phyloP scores from a whole-genome alignment of 2,888 invertebrate genomes.

The Noctua pronuba region DNA sequence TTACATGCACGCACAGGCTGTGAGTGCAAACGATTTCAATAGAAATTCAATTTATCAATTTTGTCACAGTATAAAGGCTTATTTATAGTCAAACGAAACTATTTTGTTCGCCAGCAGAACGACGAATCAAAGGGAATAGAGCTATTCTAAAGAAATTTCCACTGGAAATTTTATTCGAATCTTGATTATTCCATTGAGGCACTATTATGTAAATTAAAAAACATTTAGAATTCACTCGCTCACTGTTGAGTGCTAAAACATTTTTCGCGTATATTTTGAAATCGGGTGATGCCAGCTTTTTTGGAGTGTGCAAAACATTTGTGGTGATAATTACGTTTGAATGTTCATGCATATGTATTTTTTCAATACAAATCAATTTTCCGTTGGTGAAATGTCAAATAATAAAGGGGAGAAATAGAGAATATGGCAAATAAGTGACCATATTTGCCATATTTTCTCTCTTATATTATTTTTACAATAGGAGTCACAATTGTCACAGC shows the following conservation, averaged over 20 bases:
- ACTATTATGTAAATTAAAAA: slow-evolving; percentile 63
- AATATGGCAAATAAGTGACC: not conserved
- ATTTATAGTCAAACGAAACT: slow-evolving; percentile 39
- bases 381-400: not conserved
- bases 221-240: slow-evolving; percentile 56
- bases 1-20: not conserved
- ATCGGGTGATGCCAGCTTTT: slow-evolving; percentile 16
- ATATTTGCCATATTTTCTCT: not conserved
- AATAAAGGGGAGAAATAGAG: not conserved
- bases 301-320: slow-evolving; percentile 23
- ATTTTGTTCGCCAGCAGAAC: slow-evolving; percentile 18
- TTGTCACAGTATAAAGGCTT: slow-evolving; percentile 26
- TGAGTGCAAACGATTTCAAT: slow-evolving; percentile 28
- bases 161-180: slow-evolving; percentile 50
- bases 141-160: slow-evolving; percentile 40
- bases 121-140: slow-evolving; percentile 36
- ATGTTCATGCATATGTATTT: not conserved
- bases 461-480: not conserved
- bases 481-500: not conserved
- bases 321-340: slow-evolving; percentile 24
- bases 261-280: slow-evolving; percentile 44
- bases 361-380: not conserved
- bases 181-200: slow-evolving; percentile 51
- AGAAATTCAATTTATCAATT: slow-evolving; percentile 40
- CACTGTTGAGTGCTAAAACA: slow-evolving; percentile 46